Percentiles rank a stretch among this genome's conserved stretches.
phyloP scores from a whole-genome alignment of 1,140 invertebrate genomes.

The Caenorhabditis latens region DNA sequence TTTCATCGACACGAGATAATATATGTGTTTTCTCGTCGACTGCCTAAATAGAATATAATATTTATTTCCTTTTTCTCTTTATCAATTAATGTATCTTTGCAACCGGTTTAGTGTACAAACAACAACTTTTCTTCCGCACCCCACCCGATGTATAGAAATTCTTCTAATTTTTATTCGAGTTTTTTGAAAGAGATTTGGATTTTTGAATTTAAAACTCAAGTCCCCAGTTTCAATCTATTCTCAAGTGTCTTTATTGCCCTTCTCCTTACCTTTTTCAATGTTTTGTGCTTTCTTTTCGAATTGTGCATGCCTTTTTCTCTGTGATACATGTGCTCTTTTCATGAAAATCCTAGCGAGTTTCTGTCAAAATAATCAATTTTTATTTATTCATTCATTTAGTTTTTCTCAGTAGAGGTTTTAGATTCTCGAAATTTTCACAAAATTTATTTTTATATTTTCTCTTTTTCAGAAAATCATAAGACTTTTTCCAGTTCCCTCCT shows the following conservation, averaged over 20 bases:
- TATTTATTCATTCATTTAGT: no score
- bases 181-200: neutral
- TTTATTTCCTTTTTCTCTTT: neutral
- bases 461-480: no score
- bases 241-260: no score
- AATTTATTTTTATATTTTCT: neutral
- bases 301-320: no score
- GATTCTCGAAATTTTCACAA: neutral
- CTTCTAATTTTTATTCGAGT: neutral
- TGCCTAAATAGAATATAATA: slow-evolving; percentile 12
- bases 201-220: no score
- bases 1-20: slow-evolving; percentile 36
- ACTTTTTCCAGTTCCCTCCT: neutral
- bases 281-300: no score
- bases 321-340: no score
- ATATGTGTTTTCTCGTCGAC: slow-evolving; percentile 34
- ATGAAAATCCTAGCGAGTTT: no score
- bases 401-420: no score
- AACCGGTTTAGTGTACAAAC: slow-evolving; percentile 46
- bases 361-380: no score
- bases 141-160: slow-evolving; percentile 2
- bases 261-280: no score
- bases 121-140: neutral
- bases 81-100: neutral
- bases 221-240: no score